Percentiles rank a stretch among this genome's conserved stretches.
phyloP scores from a whole-genome alignment of 2,888 invertebrate species.

The Ypsolopha sequella region DNA sequence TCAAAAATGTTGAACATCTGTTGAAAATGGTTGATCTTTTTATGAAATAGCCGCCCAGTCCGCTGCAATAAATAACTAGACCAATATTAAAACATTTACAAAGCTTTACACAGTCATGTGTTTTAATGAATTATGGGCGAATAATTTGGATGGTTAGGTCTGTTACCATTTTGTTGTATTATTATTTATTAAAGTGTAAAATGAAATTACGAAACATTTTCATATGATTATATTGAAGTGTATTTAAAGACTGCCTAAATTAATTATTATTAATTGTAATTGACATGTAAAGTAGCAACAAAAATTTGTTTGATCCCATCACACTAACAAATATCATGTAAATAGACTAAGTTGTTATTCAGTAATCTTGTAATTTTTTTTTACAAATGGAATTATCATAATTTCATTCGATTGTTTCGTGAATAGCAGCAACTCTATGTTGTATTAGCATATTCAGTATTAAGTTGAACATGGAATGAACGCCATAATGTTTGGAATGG shows the following conservation, averaged over 20 bases:
- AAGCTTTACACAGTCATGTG: slow-evolving; percentile 19
- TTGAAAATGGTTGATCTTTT: neutral
- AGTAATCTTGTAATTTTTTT: neutral
- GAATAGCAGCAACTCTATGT: slow-evolving; percentile 56
- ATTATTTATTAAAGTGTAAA: slow-evolving; percentile 54
- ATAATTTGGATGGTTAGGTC: slow-evolving; percentile 45
- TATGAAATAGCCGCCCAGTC: slow-evolving; percentile 23
- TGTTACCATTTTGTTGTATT: slow-evolving; percentile 62
- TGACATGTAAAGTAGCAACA: slow-evolving; percentile 43
- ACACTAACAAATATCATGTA: slow-evolving; percentile 9
- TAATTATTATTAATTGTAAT: slow-evolving; percentile 53
- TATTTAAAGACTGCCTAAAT: slow-evolving; percentile 67
- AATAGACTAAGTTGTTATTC: slow-evolving; percentile 3
- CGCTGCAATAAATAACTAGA: slow-evolving; percentile 63
- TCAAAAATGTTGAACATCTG: no score
- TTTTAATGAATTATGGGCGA: slow-evolving; percentile 10
- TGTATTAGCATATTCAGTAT: slow-evolving; percentile 69
- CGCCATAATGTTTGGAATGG: slow-evolving; percentile 66
- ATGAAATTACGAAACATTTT: slow-evolving; percentile 47
- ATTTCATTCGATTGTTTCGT: slow-evolving; percentile 4
- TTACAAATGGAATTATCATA: neutral
- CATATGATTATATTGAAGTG: slow-evolving; percentile 50
- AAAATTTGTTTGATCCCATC: slow-evolving; percentile 33
- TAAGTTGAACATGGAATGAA: slow-evolving; percentile 38
- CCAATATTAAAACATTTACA: slow-evolving; percentile 68